A percentile compares a stretch with the other conserved stretches of the same genome.
These are phyloP conservation scores for Notarius lentiginosus DNA, from an alignment of 2,113 vertebrate species.

Conservation along the genomic window DNA sequence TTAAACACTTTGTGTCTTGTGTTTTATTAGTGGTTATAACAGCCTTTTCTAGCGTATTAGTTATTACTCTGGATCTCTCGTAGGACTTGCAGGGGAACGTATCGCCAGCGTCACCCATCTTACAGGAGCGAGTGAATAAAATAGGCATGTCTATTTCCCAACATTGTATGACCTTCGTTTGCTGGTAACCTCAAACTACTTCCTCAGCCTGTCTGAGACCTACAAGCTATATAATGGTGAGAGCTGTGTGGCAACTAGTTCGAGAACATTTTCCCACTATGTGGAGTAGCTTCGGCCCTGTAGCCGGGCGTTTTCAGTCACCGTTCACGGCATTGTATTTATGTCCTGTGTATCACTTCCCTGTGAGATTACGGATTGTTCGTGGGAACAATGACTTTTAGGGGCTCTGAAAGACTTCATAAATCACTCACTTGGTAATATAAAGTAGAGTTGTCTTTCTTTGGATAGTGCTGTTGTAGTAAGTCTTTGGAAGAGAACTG, in stretches of 20 bases:
- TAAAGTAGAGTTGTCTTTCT: conserved; percentile 38
- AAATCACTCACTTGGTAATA: conserved; percentile 49
- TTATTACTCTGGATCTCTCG: conserved; percentile 4
- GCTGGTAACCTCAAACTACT: conserved; percentile 36
- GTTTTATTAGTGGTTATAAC: not conserved
- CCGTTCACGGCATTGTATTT: conserved; percentile 56
- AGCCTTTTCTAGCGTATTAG: not conserved
- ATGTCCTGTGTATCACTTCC: conserved; percentile 58
- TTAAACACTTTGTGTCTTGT: not conserved
- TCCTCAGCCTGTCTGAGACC: conserved; percentile 37
- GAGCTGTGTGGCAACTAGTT: conserved; percentile 40
- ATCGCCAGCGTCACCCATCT: conserved; percentile 17
- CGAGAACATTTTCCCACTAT: conserved; percentile 47
- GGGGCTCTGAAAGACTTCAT: conserved; percentile 49
- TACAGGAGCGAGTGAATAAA: conserved; percentile 16
- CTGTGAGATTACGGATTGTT: conserved; percentile 58
- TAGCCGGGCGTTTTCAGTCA: conserved; percentile 35
- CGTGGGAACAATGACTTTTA: conserved; percentile 51
- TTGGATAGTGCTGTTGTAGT: conserved; percentile 5
- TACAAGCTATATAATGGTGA: conserved; percentile 44
- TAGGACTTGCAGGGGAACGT: conserved; percentile 13
- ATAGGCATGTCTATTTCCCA: conserved; percentile 45
- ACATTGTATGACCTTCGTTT: conserved; percentile 39
- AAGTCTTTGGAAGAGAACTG: conserved; percentile 14
- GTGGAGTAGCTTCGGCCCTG: conserved; percentile 37